These are phyloP conservation scores for Helicoverpa zea DNA, from an alignment of 1,140 invertebrate species.

Conservation along the genomic window DNA sequence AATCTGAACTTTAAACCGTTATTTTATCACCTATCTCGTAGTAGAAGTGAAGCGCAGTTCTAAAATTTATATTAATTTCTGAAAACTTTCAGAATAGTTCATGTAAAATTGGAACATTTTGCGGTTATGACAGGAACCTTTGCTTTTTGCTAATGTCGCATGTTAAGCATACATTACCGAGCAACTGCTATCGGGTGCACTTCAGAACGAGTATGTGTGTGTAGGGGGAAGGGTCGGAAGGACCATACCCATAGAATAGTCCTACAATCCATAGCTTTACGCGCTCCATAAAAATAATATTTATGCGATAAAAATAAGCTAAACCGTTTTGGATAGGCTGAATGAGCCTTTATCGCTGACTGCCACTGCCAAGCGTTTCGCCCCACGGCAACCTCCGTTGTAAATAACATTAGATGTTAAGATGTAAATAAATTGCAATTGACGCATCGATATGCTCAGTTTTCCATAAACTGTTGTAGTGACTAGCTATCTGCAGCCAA, in stretches of 20 bases:
- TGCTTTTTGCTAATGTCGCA: conserved; percentile 9
- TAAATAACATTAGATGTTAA: conserved; percentile 11
- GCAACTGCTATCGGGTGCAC: conserved; percentile 4
- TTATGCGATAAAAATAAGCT: neutral
- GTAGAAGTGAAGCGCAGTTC: neutral
- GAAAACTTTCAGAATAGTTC: neutral
- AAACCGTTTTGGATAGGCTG: neutral
- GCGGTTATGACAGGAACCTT: neutral
- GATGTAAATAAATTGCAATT: conserved; percentile 41
- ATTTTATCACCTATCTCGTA: neutral
- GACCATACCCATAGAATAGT: neutral
- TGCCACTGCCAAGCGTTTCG: neutral
- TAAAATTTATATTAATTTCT: neutral
- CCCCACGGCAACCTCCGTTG: neutral
- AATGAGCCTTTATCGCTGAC: neutral
- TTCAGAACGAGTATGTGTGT: conserved; percentile 9
- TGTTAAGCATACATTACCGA: conserved; percentile 7
- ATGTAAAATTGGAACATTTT: conserved; percentile 9
- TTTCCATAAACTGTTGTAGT: neutral
- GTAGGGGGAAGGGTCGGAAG: conserved; percentile 14
- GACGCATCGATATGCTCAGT: conserved; percentile 18
- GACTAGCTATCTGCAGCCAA: conserved; percentile 3
- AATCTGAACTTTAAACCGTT: neutral
- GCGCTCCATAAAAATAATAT: neutral
- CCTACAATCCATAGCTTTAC: neutral